Evolutionary conservation across 53 echinoderm and acorn worm species (phyloP), one percentile per base, ranked within the genome.

Genomic region (Arbacia lixula): DNA sequence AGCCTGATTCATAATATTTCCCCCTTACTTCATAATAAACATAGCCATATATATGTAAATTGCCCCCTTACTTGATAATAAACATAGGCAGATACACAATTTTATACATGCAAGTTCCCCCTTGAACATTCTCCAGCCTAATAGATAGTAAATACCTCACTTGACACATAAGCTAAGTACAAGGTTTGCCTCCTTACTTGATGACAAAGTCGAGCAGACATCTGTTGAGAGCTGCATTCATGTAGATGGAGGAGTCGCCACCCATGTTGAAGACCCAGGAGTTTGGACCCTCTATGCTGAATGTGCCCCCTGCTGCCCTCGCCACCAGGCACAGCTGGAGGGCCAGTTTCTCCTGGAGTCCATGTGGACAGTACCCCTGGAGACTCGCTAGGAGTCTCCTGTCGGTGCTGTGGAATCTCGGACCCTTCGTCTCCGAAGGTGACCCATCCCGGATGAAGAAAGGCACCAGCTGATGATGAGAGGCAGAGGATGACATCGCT

Each of bases 251-350:
- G 36, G 55, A 77, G 40, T 39, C 35, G 25, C 77, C 77, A 55
- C 77, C 77, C 56, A 77, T 77, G 58, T 77, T 33, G 27, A 77
- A 77, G 26, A 19, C 39, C 77, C 77, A 77, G 12, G 77, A 77
- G 1, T 35, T 58, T 77, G 36, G 20, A 37, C 28, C 37, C 22
- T 37, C 2, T 11, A 58, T 16, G 25, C 25, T 4, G 19, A 11
- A 77, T 27, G 57, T 42, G 16, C 77, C 77, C 6, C 11, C 31
- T 20, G 9, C 9, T 29, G 12, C 42, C 6, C 22, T 39, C 21
- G 77, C 41, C 2, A 77, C 26, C 28, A 25, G 3, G 35, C 58
- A 35, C 4, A 77, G 58, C 58, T 58, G 31, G 2, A 77, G 22
- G 1, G 46, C 46, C 22, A 77, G 40, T 40, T 77, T 77, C 16